These are phyloP conservation scores for Pimephales promelas DNA, from an alignment of 2,113 vertebrate genomes.

Conservation along the genomic window DNA sequence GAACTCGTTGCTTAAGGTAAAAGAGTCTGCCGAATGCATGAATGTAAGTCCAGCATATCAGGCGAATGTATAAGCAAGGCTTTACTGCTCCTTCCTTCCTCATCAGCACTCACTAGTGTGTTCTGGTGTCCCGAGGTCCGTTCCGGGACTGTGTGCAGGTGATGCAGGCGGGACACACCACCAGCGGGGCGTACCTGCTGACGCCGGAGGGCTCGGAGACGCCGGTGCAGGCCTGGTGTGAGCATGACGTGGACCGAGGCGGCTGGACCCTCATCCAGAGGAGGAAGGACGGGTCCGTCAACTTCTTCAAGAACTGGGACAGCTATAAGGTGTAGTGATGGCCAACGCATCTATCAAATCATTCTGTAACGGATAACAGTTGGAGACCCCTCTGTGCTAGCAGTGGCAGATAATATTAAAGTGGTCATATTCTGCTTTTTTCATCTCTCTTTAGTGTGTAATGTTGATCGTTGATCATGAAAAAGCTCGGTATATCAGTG, in stretches of 20 bases:
- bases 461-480: too few relatives aligned
- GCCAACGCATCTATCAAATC: background rate
- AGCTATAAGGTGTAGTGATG: slow-evolving; percentile 87
- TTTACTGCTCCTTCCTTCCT: too few relatives aligned
- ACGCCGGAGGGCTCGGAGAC: slow-evolving; percentile 82
- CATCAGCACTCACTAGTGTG: too few relatives aligned
- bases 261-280: slow-evolving; percentile 97
- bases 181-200: slow-evolving; percentile 93
- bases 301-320: slow-evolving; percentile 98
- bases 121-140: slow-evolving; percentile 76
- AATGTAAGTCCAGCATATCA: background rate
- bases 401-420: too few relatives aligned
- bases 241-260: slow-evolving; percentile 91
- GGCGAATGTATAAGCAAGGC: background rate
- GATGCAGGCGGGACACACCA: slow-evolving; percentile 86
- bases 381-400: too few relatives aligned
- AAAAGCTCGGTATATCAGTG: too few relatives aligned
- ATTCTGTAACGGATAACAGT: background rate
- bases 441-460: too few relatives aligned
- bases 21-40: background rate
- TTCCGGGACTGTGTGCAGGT: slow-evolving; percentile 93
- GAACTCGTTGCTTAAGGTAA: background rate
- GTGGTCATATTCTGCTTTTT: too few relatives aligned
- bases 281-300: slow-evolving; percentile 92
- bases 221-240: slow-evolving; percentile 91